Base-by-base conservation (phyloP, 2,888 invertebrate genomes). In the Laspeyria flexula region DNA sequence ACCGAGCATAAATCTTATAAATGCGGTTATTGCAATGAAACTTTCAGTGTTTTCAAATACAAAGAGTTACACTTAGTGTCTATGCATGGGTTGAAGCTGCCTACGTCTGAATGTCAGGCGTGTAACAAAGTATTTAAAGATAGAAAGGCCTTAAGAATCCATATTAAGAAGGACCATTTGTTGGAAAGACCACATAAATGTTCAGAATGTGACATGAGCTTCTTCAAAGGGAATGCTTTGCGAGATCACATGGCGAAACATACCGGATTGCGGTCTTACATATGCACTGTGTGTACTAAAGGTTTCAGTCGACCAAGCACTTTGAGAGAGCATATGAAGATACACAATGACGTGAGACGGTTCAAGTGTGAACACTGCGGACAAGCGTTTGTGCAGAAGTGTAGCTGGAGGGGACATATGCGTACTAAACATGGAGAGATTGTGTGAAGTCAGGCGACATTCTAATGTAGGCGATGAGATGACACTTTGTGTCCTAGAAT, bases 221-320 rank as follows among this genome's bases (percentile, higher is more conserved):
- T 51, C 11, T 51, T 35, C 12, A 40, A 37, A 1, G 82, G 78
- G 43, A 75, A 75, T 11, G 81, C 79, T 40, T 64, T 90, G 18
- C 82, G 77, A 27, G 73, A 77, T 10, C 89, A 89, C 51, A 78
- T 83, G 75, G 75, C 83, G 12, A 83, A 80, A 30, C 90, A 90
- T 53, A 79, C 82, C 0, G 83, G 77, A 0, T 67, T 71, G 6
- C 77, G 78, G 52, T 75, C 79, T 0, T 84, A 74, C 46, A 67
- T 77, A 31, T 90, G 90, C 44, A 68, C 74, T 1, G 57, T 85
- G 0, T 90, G 90, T 47, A 56, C 72, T 4, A 88, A 87, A 47
- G 43, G 60, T 0, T 81, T 73, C 34, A 65, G 64, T 5, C 64
- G 77, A 15, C 64, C 70, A 44, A 66, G 63, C 15, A 73, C 78